Base-by-base conservation (phyloP, 2,888 invertebrate genomes). In the Ganaspis brasiliensis region DNA sequence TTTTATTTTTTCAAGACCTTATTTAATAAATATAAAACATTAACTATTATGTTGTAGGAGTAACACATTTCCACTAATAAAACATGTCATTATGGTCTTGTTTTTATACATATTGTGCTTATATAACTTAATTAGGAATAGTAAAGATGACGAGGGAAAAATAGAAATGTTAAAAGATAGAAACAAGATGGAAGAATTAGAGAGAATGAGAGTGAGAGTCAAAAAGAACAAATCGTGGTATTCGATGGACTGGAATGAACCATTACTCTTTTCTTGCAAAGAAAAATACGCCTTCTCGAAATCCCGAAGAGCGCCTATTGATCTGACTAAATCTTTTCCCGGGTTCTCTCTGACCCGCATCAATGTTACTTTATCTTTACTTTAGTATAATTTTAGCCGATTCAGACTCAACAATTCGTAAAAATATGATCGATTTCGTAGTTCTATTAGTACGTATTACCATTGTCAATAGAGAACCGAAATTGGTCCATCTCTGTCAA, bases 321-420 rank as follows among this genome's bases (percentile, higher is more conserved):
- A 78, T 74, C 72, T 19, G 59, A 45, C 70, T 40, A 52, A 63
- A 40, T 21, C 63, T 14, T 37, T 31, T 35, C 57, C 55, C 26
- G 31, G n/a, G 57, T 73, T 56, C 71, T 74, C 57, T 74, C 74
- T 45, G 61, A 59, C 70, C 70, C 73, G 75, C 56, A 67, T 67
- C 35, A 49, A 52, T 57, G 72, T 63, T 55, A 63, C 74, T 73
- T 83, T 78, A 74, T 77, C 73, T 77, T 73, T 61, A 67, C 77
- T 76, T 73, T 49, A 72, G 59, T 73, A 79, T 81, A 80, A 83
- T 84, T 80, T 77, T 70, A 76, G n/a, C n/a, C n/a, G 76, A 31
- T 67, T 31, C n/a, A n/a, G n/a, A n/a, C 31, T 31, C 31, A 31
- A 31, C 31, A 31, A 31, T 31, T 31, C 31, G 31, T 31, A 4